phyloP scores from a whole-genome alignment of 2,797 vertebrate species.

The Coilia nasus region DNA sequence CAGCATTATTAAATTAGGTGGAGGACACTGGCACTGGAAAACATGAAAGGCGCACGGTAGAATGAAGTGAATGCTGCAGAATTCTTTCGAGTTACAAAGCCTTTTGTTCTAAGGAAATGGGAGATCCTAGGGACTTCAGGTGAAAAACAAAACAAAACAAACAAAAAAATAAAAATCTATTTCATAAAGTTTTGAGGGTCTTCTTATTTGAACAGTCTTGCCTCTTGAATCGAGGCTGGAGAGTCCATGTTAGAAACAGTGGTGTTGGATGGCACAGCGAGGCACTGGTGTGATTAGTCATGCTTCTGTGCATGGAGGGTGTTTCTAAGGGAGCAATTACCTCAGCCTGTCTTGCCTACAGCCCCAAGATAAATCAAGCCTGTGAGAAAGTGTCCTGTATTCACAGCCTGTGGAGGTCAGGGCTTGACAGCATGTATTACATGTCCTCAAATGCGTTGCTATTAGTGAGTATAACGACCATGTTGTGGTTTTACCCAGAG shows the following conservation, averaged over 20 bases:
- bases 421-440: neutral
- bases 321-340: conserved; percentile 24
- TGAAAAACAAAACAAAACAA: neutral
- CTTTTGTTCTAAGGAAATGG: neutral
- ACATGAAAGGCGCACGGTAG: neutral
- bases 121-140: neutral
- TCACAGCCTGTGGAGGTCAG: conserved; percentile 12
- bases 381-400: neutral
- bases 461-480: neutral
- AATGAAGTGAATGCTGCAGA: neutral
- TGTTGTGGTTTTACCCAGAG: neutral
- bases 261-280: neutral
- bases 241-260: neutral
- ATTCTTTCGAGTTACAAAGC: neutral
- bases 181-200: neutral
- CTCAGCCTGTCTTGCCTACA: neutral
- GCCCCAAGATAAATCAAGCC: neutral
- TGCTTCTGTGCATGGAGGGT: conserved; percentile 1
- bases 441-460: neutral
- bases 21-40: neutral
- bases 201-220: neutral
- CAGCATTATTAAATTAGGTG: neutral
- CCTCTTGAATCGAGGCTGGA: neutral
- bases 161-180: neutral
- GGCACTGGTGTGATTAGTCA: neutral